phyloP scores from a whole-genome alignment of 2,113 vertebrate species.

The Cairina moschata region DNA sequence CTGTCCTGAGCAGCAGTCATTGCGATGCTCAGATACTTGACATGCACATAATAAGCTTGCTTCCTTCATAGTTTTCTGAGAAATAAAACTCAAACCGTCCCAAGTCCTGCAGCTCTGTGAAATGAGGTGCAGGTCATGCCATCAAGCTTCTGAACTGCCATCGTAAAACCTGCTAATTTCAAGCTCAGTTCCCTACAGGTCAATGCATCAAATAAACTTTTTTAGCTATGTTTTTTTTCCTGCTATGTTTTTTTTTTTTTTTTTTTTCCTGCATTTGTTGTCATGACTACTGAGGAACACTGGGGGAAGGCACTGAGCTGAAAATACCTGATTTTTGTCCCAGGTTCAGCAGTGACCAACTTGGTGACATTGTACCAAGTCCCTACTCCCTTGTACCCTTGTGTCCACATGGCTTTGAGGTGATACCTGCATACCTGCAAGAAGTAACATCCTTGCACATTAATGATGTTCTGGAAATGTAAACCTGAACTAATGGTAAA shows the following conservation, averaged over 20 bases:
- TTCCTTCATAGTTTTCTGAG: not conserved
- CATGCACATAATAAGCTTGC: too few relatives aligned
- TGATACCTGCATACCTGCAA: not conserved
- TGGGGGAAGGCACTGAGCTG: not conserved
- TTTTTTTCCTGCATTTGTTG: not conserved
- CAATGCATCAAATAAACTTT: not conserved
- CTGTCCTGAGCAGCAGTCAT: not conserved
- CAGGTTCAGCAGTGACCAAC: not conserved
- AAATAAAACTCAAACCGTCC: not conserved
- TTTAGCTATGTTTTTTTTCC: not conserved
- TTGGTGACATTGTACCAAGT: not conserved
- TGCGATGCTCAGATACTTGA: accelerated
- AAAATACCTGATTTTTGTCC: not conserved
- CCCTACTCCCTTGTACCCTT: not conserved
- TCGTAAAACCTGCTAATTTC: not conserved
- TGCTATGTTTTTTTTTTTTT: not conserved
- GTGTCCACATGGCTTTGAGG: accelerated
- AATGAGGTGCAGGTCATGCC: not conserved
- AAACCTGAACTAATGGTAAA: not conserved
- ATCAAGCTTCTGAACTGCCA: not conserved
- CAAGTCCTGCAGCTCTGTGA: not conserved
- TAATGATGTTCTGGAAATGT: not conserved
- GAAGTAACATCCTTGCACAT: not conserved
- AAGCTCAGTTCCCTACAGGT: not conserved
- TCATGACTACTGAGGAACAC: not conserved